phyloP scores from a whole-genome alignment of 2,888 invertebrate genomes.

The Lamellibrachia satsuma region DNA sequence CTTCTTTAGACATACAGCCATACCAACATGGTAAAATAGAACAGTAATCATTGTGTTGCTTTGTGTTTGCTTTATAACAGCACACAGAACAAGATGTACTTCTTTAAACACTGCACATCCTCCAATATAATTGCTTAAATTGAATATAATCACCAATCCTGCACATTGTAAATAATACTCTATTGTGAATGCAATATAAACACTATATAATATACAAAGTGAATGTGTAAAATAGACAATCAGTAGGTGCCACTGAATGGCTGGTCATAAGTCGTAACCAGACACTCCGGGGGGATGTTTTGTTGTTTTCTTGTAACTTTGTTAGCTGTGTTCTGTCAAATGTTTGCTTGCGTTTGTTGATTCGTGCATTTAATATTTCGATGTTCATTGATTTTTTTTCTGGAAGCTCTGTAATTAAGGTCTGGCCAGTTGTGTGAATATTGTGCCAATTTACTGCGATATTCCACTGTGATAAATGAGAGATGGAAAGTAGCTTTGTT shows the following conservation, averaged over 20 bases:
- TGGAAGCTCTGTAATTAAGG: background rate
- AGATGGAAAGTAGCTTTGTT: background rate
- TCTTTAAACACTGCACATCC: background rate
- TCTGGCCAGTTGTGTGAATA: background rate
- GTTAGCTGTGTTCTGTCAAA: background rate
- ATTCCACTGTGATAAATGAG: background rate
- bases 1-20: too few relatives aligned
- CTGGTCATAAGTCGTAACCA: background rate
- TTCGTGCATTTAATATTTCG: background rate
- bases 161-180: background rate
- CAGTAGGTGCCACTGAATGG: background rate
- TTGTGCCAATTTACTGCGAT: background rate
- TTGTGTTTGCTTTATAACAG: background rate
- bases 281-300: background rate
- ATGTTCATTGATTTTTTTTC: background rate
- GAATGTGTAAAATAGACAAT: background rate
- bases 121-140: background rate
- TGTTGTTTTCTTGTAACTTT: background rate
- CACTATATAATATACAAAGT: background rate
- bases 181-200: background rate
- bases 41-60: background rate
- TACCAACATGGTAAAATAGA: background rate
- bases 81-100: background rate
- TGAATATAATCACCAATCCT: background rate
- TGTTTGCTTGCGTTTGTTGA: background rate